Evolutionary conservation across 2,888 invertebrate genomes (phyloP).

Genomic region (Limnephilus rhombicus): DNA sequence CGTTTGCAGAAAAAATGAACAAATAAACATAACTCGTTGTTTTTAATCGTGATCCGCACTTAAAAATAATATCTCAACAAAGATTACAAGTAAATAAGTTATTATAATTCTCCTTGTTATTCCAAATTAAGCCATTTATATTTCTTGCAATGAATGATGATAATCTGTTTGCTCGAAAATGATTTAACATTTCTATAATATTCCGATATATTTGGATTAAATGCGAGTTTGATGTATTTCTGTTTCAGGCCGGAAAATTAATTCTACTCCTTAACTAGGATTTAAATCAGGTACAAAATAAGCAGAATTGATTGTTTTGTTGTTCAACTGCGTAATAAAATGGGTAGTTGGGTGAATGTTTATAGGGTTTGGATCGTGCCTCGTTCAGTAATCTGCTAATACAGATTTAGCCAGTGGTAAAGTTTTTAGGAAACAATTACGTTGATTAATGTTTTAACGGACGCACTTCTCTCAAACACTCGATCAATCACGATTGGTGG

Average conservation of each 20-base stretch:
- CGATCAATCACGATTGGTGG: constrained; percentile 57
- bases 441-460: constrained; percentile 59
- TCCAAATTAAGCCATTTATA: not conserved
- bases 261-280: constrained; percentile 6
- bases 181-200: constrained; percentile 10
- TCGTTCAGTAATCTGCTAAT: constrained; percentile 58
- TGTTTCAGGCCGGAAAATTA: not conserved
- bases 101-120: not conserved
- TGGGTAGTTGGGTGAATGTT: constrained; percentile 39
- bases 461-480: constrained; percentile 52
- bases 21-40: not conserved
- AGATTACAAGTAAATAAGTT: not conserved
- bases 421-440: constrained; percentile 63
- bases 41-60: not conserved
- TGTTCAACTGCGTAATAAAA: constrained; percentile 10
- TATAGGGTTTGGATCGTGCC: constrained; percentile 55
- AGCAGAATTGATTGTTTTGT: not conserved
- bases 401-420: constrained; percentile 54
- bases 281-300: constrained; percentile 4
- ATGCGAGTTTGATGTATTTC: constrained; percentile 14
- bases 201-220: constrained; percentile 18
- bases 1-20: not conserved
- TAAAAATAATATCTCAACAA: not conserved
- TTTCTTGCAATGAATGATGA: constrained; percentile 8
- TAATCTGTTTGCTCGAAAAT: not conserved